A percentile compares a stretch with the other conserved stretches of the same genome.
Evolutionary conservation across 2,797 vertebrate genomes (phyloP).

Genomic region (Pipistrellus pipistrellus): DNA sequence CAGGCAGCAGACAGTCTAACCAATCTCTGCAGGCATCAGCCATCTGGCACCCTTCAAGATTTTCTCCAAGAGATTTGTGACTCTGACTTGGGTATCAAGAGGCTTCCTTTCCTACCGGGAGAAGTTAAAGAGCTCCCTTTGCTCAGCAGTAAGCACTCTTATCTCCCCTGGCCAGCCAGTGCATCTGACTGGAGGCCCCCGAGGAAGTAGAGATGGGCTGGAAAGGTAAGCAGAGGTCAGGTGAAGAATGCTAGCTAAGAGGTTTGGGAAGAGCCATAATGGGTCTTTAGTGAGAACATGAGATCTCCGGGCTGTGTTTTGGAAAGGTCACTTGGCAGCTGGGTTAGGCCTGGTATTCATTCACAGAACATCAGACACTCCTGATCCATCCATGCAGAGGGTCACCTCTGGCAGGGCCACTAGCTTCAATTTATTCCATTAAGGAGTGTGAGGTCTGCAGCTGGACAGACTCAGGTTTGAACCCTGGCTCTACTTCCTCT

Average conservation of each 20-base stretch:
- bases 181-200: neutral
- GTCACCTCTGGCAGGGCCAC: neutral
- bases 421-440: neutral
- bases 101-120: neutral
- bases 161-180: too few relatives aligned
- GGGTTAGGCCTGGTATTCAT: neutral
- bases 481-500: neutral
- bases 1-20: neutral
- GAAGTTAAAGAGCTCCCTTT: neutral
- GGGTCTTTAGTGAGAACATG: neutral
- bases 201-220: neutral
- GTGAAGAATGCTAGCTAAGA: neutral
- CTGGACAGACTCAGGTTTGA: neutral
- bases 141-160: neutral
- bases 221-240: neutral
- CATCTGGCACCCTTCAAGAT: neutral
- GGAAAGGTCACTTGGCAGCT: neutral
- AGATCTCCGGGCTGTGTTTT: conserved; percentile 3
- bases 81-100: neutral
- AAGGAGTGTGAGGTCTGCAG: neutral
- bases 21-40: neutral
- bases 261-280: neutral
- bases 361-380: neutral
- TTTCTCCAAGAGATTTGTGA: neutral
- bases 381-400: neutral